Conservation (phyloP, 1,140 invertebrate genomes). For the Lucilia sericata region DNA sequence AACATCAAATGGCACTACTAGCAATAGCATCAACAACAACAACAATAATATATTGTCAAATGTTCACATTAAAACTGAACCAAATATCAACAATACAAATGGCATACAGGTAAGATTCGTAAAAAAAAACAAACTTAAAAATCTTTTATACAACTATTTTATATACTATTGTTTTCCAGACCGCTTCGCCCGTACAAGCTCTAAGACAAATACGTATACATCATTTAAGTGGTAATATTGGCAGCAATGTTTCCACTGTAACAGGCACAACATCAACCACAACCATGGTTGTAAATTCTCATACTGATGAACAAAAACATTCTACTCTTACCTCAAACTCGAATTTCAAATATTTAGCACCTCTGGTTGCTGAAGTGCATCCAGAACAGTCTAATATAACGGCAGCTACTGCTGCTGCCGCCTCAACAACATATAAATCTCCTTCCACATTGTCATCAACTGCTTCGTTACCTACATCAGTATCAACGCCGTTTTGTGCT, state of each 20-base stretch:
- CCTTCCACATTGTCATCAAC: constrained; percentile 63
- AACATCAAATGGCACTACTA: not conserved
- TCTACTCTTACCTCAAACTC: constrained; percentile 51
- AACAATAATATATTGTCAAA: constrained; percentile 45
- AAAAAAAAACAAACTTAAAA: not conserved
- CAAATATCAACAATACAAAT: constrained; percentile 36
- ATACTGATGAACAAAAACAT: constrained; percentile 28
- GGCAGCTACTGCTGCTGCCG: constrained; percentile 44
- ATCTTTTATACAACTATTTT: too few relatives aligned
- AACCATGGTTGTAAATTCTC: not conserved
- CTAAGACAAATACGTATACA: constrained; percentile 46
- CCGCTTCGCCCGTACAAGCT: constrained; percentile 38
- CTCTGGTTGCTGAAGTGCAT: constrained; percentile 68
- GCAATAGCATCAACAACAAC: constrained; percentile 36
- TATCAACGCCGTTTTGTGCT: constrained; percentile 60
- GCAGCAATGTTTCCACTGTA: constrained; percentile 30
- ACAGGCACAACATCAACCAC: constrained; percentile 37
- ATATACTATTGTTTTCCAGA: not conserved
- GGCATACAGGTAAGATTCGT: constrained; percentile 36
- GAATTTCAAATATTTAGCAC: constrained; percentile 65
- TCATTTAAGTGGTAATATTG: constrained; percentile 40
- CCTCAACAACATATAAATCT: constrained; percentile 58
- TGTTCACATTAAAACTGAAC: constrained; percentile 45
- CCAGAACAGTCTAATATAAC: constrained; percentile 67
- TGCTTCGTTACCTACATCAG: constrained; percentile 64